A percentile compares a stretch with the other conserved stretches of the same genome.
phyloP scores from a whole-genome alignment of 30 jellyfish, hydroid and myxozoan genomes.

The Morbakka virulenta region DNA sequence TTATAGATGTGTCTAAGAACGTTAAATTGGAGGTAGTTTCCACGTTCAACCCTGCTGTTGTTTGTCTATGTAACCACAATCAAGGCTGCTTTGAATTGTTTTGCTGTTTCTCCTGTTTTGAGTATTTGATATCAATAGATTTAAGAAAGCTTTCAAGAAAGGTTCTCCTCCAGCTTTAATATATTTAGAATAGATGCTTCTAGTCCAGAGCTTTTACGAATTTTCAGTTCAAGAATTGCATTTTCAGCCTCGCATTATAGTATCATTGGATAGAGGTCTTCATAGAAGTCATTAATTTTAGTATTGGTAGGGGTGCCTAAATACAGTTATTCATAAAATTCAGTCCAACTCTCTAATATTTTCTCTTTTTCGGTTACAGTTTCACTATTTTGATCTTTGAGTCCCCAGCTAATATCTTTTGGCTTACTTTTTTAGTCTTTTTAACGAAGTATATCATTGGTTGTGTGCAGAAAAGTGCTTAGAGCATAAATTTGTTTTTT shows the following conservation, averaged over 20 bases:
- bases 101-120: not conserved
- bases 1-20: too few species aligned
- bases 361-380: not conserved
- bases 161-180: slow-evolving; percentile 29
- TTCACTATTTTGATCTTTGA: slow-evolving; percentile 3
- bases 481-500: not conserved
- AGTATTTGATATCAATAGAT: slow-evolving; percentile 12
- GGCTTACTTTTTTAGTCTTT: too few species aligned
- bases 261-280: not conserved
- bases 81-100: slow-evolving; percentile 27
- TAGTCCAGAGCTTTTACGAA: slow-evolving; percentile 2
- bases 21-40: too few species aligned
- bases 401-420: slow-evolving; percentile 30
- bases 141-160: slow-evolving; percentile 5
- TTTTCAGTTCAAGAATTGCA: not conserved
- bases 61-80: too few species aligned
- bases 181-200: slow-evolving; percentile 4
- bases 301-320: not conserved
- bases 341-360: slow-evolving; percentile 8
- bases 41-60: too few species aligned
- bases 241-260: not conserved
- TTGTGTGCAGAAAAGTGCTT: slow-evolving; percentile 3
- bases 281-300: not conserved
- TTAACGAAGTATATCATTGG: too few species aligned
- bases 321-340: slow-evolving; percentile 13